Percentiles rank a stretch among this genome's conserved stretches.
Evolutionary conservation across 2,113 vertebrate species (phyloP).

Genomic region (Proteles cristata): DNA sequence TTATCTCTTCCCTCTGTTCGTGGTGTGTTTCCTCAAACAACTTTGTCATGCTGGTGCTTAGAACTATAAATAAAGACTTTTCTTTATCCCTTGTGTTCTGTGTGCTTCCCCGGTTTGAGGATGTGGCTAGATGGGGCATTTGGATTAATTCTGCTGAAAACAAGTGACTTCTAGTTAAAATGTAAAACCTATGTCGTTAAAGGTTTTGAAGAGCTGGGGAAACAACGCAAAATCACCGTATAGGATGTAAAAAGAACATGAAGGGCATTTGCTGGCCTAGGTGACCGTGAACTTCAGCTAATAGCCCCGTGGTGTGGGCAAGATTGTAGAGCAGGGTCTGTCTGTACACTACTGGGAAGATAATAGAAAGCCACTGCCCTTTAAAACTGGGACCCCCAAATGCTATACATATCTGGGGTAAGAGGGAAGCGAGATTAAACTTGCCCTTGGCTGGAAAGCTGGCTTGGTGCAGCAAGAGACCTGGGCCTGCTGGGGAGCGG

Average conservation of each 20-base stretch:
- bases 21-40: not conserved
- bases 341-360: not conserved
- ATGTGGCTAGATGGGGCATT: not conserved
- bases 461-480: not conserved
- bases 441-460: not conserved
- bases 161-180: not conserved
- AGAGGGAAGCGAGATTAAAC: not conserved
- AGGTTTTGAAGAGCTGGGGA: not conserved
- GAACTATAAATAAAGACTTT: no score
- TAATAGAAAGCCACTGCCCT: not conserved
- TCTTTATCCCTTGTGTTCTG: not conserved
- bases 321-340: not conserved
- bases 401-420: not conserved
- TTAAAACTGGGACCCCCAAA: not conserved
- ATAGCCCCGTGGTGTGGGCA: not conserved
- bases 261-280: not conserved
- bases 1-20: not conserved
- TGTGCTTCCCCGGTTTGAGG: not conserved
- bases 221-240: not conserved
- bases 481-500: not conserved
- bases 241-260: not conserved
- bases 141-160: not conserved
- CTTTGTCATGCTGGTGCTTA: not conserved
- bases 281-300: not conserved
- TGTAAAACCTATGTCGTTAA: not conserved